Percentiles rank a stretch among this genome's conserved stretches.
These are phyloP conservation scores for Dicentrarchus labrax DNA, from an alignment of 2,113 vertebrate species.

Conservation along the genomic window DNA sequence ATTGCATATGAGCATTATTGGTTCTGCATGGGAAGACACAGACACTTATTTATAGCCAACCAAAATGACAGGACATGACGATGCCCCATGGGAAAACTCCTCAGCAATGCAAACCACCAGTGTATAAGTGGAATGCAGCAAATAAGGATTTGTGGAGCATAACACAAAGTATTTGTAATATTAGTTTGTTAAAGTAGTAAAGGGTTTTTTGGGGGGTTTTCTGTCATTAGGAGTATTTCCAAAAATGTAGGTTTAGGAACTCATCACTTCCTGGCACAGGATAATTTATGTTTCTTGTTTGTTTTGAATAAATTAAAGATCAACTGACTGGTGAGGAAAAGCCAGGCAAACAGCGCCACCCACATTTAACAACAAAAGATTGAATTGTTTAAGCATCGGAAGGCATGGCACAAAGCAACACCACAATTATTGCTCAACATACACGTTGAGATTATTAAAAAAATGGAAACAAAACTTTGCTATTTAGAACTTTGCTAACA, in stretches of 20 bases:
- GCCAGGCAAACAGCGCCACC: neutral
- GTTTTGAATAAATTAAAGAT: slow-evolving; percentile 1
- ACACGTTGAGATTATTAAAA: too few species aligned
- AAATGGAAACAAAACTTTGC: too few species aligned
- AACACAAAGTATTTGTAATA: neutral
- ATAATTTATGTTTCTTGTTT: slow-evolving; percentile 23
- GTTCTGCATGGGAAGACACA: slow-evolving; percentile 35
- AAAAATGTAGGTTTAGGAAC: too few species aligned
- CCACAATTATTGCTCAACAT: too few species aligned
- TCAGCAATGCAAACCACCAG: slow-evolving; percentile 26
- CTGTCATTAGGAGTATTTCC: neutral
- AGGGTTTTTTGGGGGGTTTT: neutral
- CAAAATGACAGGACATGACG: slow-evolving; percentile 59
- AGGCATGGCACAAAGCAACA: too few species aligned
- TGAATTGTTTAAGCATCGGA: too few species aligned
- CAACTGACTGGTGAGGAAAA: neutral
- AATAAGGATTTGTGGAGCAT: neutral
- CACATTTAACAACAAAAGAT: neutral
- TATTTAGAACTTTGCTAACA: too few species aligned
- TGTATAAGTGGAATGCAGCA: slow-evolving; percentile 27
- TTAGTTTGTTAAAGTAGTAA: neutral
- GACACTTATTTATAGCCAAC: slow-evolving; percentile 48
- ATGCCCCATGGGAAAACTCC: slow-evolving; percentile 51
- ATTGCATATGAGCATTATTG: slow-evolving; percentile 6
- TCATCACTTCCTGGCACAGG: neutral